Percentiles rank a stretch among this genome's conserved stretches.
Evolutionary conservation across 2,797 vertebrate species (phyloP).

Genomic region (Bradypus variegatus): DNA sequence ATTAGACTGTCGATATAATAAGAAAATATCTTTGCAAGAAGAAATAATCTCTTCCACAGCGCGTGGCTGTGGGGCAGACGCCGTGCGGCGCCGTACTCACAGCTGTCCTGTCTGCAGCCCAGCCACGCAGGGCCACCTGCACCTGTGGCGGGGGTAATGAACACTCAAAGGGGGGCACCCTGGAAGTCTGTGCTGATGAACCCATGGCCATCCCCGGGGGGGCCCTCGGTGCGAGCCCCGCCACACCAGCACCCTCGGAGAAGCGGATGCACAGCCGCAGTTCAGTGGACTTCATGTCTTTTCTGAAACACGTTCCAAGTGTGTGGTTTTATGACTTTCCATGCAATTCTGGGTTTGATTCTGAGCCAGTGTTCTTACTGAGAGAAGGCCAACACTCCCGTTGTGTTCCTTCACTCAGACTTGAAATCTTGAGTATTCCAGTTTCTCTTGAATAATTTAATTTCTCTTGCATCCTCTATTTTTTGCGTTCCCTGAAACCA

Average conservation of each 20-base stretch:
- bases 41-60: neutral
- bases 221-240: neutral
- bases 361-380: fast-evolving
- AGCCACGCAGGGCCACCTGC: fast-evolving
- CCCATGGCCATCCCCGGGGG: neutral
- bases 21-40: neutral
- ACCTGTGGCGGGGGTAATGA: fast-evolving
- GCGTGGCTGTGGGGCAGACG: neutral
- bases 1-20: neutral
- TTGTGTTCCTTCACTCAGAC: neutral
- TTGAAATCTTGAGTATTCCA: neutral
- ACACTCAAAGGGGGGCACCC: neutral
- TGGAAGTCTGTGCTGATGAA: slow-evolving; percentile 61
- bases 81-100: neutral
- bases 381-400: neutral
- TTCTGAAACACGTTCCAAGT: no score
- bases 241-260: neutral
- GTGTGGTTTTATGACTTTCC: neutral
- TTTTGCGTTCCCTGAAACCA: no score
- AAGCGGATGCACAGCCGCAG: slow-evolving; percentile 59
- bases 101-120: slow-evolving; percentile 38
- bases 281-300: slow-evolving; percentile 47
- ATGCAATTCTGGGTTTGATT: neutral
- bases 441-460: no score
- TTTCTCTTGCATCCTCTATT: neutral